A percentile compares a stretch with the other conserved stretches of the same genome.
phyloP scores from a whole-genome alignment of 2,113 vertebrate genomes.

The Hippopotamus amphibius region DNA sequence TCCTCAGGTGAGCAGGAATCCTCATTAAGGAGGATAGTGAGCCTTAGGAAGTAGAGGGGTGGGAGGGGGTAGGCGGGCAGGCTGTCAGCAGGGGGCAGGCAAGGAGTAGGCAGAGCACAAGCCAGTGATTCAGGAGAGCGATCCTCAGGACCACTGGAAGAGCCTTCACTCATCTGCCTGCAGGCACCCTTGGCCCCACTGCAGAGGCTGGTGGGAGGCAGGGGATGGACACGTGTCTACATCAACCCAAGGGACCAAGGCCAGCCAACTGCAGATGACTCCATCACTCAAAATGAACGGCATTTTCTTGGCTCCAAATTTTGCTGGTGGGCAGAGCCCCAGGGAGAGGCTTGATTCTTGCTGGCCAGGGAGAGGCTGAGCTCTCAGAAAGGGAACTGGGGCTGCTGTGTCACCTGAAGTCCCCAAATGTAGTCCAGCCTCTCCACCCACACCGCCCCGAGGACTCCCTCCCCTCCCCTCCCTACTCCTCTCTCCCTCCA shows the following conservation, averaged over 20 bases:
- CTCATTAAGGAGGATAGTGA: background rate
- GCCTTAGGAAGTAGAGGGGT: background rate
- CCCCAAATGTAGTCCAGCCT: background rate
- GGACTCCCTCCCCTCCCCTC: background rate
- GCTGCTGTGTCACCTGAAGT: background rate
- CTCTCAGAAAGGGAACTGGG: background rate
- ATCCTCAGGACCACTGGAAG: background rate
- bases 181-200: background rate
- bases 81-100: background rate
- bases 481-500: rapidly evolving
- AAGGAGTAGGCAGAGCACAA: background rate
- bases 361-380: background rate
- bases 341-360: background rate
- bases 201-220: background rate
- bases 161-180: background rate
- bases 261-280: background rate
- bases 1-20: background rate
- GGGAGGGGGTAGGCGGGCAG: background rate
- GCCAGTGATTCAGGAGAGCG: background rate
- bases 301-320: constrained; percentile 14
- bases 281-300: background rate
- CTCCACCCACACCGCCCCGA: background rate
- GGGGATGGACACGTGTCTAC: background rate
- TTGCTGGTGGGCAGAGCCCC: background rate
- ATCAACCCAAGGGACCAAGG: background rate